Evolutionary conservation across 64 coral and sea anemone species (phyloP).

Genomic region (Stichodactyla helianthus): DNA sequence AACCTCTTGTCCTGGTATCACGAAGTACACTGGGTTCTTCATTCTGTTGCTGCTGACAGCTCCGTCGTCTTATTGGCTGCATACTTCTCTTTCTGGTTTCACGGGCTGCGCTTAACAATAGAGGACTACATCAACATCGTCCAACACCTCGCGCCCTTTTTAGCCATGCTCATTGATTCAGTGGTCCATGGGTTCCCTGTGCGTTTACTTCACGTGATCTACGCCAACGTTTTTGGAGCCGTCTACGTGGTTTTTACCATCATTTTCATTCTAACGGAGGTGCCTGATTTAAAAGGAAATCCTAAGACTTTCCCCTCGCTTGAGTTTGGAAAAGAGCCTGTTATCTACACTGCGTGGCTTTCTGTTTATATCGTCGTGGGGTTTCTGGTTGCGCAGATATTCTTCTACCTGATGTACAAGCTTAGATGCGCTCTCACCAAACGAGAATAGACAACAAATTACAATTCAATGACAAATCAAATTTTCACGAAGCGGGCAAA

Average conservation of each 20-base stretch:
- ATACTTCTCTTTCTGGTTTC: slow-evolving; percentile 42
- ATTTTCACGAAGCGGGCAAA: neutral
- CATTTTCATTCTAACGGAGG: slow-evolving; percentile 40
- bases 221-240: slow-evolving; percentile 45
- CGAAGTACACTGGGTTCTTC: slow-evolving; percentile 41
- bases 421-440: slow-evolving; percentile 1
- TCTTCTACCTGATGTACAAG: slow-evolving; percentile 45
- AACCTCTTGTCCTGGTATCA: slow-evolving; percentile 49
- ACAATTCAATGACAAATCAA: neutral
- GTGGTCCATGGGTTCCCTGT: slow-evolving; percentile 39
- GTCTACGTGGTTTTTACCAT: slow-evolving; percentile 44
- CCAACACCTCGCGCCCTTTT: slow-evolving; percentile 24
- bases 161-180: slow-evolving; percentile 33
- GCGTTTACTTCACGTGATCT: slow-evolving; percentile 43
- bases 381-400: slow-evolving; percentile 31
- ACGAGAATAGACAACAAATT: neutral
- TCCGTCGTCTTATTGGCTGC: slow-evolving; percentile 28
- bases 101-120: neutral
- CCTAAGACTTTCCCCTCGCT: slow-evolving; percentile 32
- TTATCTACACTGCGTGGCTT: slow-evolving; percentile 51
- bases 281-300: slow-evolving; percentile 19
- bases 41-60: slow-evolving; percentile 34
- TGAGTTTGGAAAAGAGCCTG: slow-evolving; percentile 31
- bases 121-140: slow-evolving; percentile 11
- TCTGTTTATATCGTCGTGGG: slow-evolving; percentile 45